Evolutionary conservation across 2,113 vertebrate genomes (phyloP).

Genomic region (Scophthalmus maximus): DNA sequence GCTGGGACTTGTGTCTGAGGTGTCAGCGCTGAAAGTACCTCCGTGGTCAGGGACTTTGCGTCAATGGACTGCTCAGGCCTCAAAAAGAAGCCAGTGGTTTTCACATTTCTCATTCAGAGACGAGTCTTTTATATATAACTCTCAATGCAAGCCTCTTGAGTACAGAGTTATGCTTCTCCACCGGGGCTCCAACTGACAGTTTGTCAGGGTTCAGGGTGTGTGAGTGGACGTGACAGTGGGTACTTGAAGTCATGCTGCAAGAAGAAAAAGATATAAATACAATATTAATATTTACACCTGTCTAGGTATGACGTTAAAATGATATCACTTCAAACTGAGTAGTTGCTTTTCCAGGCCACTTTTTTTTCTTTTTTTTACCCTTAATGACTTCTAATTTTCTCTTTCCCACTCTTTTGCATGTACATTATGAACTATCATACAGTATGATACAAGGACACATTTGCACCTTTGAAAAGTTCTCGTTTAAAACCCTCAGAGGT

Average conservation of each 20-base stretch:
- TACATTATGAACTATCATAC: too few relatives aligned
- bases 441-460: too few relatives aligned
- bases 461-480: too few relatives aligned
- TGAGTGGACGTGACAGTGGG: constrained; percentile 5
- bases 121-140: constrained; percentile 17
- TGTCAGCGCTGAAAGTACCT: constrained; percentile 32
- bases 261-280: constrained; percentile 5
- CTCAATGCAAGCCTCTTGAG: constrained; percentile 1
- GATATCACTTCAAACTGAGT: neutral
- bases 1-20: constrained; percentile 20
- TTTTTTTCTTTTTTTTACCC: neutral
- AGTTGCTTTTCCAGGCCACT: neutral
- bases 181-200: constrained; percentile 20
- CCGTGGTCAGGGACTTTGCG: constrained; percentile 31
- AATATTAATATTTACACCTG: neutral
- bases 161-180: too few relatives aligned
- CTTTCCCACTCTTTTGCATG: too few relatives aligned
- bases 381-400: neutral
- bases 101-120: constrained; percentile 30
- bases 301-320: constrained; percentile 2
- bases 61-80: constrained; percentile 11
- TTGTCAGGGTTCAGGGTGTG: neutral
- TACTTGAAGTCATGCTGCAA: neutral
- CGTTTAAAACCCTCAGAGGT: neutral
- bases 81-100: constrained; percentile 33